Conservation (phyloP, 2,113 vertebrate genomes). For the Sphyrna mokarran region DNA sequence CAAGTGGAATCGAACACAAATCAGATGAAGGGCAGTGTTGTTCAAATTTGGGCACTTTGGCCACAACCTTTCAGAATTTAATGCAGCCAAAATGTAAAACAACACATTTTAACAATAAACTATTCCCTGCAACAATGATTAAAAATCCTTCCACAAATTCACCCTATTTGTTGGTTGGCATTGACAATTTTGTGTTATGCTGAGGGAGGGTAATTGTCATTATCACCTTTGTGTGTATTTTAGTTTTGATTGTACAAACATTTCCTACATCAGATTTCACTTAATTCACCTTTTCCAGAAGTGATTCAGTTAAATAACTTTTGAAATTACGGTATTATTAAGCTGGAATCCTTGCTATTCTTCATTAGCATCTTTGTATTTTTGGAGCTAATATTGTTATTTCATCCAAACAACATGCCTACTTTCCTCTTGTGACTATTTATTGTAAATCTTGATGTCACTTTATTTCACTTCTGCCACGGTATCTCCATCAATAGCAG, state of each 20-base stretch:
- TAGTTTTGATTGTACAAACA: not conserved
- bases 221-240: not conserved
- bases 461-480: not conserved
- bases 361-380: not conserved
- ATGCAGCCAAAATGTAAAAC: not conserved
- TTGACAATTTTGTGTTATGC: not conserved
- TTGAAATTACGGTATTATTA: not conserved
- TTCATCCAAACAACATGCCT: not conserved
- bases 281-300: not conserved
- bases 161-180: not conserved
- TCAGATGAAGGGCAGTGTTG: not conserved
- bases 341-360: not conserved
- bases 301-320: not conserved
- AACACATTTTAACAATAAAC: not conserved
- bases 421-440: not conserved
- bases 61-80: not conserved
- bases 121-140: not conserved
- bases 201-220: not conserved
- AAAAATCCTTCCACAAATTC: not conserved
- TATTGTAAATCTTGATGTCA: not conserved
- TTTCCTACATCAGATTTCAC: not conserved
- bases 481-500: not conserved
- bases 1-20: not conserved
- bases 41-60: not conserved
- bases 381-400: not conserved